Evolutionary conservation across 53 echinoderm and acorn worm genomes (phyloP).

Genomic region (Zoroaster sp.): DNA sequence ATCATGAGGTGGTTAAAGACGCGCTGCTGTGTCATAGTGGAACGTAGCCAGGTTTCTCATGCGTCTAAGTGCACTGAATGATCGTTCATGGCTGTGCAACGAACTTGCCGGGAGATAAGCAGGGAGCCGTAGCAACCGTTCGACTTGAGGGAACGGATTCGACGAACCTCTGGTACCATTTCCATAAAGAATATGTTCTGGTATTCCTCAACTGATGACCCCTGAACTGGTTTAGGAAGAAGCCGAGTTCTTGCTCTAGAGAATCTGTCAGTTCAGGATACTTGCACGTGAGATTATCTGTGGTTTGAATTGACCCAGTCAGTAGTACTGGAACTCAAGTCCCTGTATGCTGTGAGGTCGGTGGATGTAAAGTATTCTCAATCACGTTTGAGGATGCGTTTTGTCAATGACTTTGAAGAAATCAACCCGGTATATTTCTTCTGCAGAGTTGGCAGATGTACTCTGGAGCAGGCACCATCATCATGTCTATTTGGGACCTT

Average conservation of each 20-base stretch:
- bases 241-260: slow-evolving; percentile 22
- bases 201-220: slow-evolving; percentile 32
- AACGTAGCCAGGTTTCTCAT: no score
- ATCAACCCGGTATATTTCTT: slow-evolving; percentile 37
- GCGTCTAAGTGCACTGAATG: no score
- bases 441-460: slow-evolving; percentile 38
- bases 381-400: slow-evolving; percentile 29
- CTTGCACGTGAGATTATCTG: slow-evolving; percentile 12
- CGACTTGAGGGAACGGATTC: slow-evolving; percentile 24
- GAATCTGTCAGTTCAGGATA: slow-evolving; percentile 13
- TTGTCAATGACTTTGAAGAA: slow-evolving; percentile 60
- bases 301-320: background rate
- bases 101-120: background rate
- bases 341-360: slow-evolving; percentile 25
- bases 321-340: slow-evolving; percentile 13
- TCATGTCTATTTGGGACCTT: slow-evolving; percentile 24
- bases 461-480: background rate
- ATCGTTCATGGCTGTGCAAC: no score
- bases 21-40: no score
- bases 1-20: no score
- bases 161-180: slow-evolving; percentile 16
- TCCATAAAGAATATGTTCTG: background rate
- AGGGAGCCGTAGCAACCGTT: background rate
- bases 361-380: slow-evolving; percentile 40
- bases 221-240: slow-evolving; percentile 26